These are phyloP conservation scores for Psix sp. DNA, from an alignment of 1,140 invertebrate genomes.

Conservation along the genomic window DNA sequence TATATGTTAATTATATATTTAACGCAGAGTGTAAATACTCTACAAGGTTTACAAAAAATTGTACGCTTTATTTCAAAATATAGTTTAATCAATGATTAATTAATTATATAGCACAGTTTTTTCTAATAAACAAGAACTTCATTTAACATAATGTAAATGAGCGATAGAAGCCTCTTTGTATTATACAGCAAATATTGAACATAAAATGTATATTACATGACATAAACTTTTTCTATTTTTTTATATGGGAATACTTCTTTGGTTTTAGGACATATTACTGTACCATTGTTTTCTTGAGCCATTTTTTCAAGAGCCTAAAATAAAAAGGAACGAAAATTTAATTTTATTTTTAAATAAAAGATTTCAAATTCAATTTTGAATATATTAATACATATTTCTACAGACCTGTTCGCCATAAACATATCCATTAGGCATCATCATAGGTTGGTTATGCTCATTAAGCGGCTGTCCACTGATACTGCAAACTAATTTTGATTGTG, in stretches of 20 bases:
- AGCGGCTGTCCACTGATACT: conserved; percentile 93
- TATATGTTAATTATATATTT: no score
- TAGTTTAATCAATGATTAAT: conserved; percentile 46
- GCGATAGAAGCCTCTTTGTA: conserved; percentile 45
- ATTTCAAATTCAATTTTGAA: conserved; percentile 1
- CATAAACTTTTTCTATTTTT: conserved; percentile 95
- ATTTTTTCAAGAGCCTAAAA: conserved; percentile 89
- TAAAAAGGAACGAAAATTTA: conserved; percentile 3
- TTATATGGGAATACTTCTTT: conserved; percentile 92
- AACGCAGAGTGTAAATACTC: no score
- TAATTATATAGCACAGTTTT: conserved; percentile 23
- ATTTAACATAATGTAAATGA: conserved; percentile 18
- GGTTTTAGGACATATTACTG: conserved; percentile 93
- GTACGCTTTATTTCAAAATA: conserved; percentile 32
- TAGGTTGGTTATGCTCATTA: conserved; percentile 98
- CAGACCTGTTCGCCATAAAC: conserved; percentile 95
- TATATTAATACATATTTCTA: conserved; percentile 17
- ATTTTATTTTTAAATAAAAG: conserved; percentile 3
- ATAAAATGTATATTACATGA: conserved; percentile 85
- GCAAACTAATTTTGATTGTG: conserved; percentile 95
- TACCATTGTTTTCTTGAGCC: conserved; percentile 91
- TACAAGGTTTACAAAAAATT: not conserved
- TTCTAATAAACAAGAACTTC: conserved; percentile 36
- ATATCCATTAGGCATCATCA: conserved; percentile 98
- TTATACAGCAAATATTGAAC: conserved; percentile 57